A percentile compares a stretch with the other conserved stretches of the same genome.
Conservation (phyloP, 2,797 vertebrate genomes). For the Merluccius polli region DNA sequence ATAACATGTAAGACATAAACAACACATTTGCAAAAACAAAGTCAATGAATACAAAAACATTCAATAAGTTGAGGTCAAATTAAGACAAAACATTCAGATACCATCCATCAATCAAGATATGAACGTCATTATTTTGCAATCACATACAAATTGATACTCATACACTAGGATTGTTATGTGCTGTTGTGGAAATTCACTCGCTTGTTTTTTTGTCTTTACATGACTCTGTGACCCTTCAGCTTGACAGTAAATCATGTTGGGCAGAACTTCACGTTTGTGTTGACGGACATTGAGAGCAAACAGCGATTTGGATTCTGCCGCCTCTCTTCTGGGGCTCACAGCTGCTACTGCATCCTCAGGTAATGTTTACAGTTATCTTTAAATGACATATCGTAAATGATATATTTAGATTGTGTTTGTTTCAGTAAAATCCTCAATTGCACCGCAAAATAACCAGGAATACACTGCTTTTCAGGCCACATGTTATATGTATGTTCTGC, state of each 20-base stretch:
- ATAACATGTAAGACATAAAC: not conserved
- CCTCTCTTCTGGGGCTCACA: constrained; percentile 62
- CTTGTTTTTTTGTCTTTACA: not conserved
- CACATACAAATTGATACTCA: not conserved
- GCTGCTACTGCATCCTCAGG: constrained; percentile 69
- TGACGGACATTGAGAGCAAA: constrained; percentile 69
- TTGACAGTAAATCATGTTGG: constrained; percentile 55
- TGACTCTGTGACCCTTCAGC: constrained; percentile 25
- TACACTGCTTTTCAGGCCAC: not conserved
- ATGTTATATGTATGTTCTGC: not conserved
- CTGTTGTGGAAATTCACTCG: not conserved
- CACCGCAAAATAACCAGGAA: not conserved
- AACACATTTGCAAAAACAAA: not conserved
- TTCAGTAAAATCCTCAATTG: not conserved
- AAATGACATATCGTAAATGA: no score
- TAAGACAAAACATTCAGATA: not conserved
- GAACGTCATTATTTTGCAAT: not conserved
- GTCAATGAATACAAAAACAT: not conserved
- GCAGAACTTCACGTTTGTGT: constrained; percentile 67
- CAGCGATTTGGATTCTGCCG: constrained; percentile 70
- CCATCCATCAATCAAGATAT: not conserved
- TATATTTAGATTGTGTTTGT: not conserved
- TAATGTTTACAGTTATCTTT: constrained; percentile 18
- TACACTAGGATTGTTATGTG: not conserved
- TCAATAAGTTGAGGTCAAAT: not conserved